Conservation (phyloP, 2,888 invertebrate species). For the Argyresthia albistria region DNA sequence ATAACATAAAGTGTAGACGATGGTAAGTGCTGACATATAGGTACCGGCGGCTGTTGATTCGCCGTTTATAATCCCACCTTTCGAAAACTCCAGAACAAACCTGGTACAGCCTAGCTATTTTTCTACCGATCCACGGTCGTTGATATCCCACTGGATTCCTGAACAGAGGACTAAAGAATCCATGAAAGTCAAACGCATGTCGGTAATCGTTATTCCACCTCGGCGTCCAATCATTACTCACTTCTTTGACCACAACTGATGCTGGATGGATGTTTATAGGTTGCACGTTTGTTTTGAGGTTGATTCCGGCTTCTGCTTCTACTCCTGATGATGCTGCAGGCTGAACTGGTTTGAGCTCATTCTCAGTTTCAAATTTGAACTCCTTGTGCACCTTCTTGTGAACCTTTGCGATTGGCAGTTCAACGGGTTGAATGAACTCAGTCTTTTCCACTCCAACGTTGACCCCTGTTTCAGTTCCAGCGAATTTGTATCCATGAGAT, state of each 20-base stretch:
- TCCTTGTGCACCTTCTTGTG: slow-evolving; percentile 30
- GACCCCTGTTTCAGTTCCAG: slow-evolving; percentile 27
- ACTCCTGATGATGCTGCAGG: slow-evolving; percentile 21
- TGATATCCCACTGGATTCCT: slow-evolving; percentile 21
- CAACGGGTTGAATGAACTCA: background rate
- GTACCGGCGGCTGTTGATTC: slow-evolving; percentile 24
- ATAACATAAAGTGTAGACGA: background rate
- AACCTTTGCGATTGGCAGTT: slow-evolving; percentile 9
- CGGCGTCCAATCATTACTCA: slow-evolving; percentile 33
- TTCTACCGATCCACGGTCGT: slow-evolving; percentile 15
- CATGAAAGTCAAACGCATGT: slow-evolving; percentile 17
- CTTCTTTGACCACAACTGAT: slow-evolving; percentile 40
- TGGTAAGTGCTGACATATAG: background rate
- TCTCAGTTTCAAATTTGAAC: slow-evolving; percentile 30
- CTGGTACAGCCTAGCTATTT: slow-evolving; percentile 23
- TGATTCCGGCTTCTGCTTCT: slow-evolving; percentile 22
- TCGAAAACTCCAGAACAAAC: slow-evolving; percentile 28
- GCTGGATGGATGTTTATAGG: slow-evolving; percentile 5
- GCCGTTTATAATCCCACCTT: slow-evolving; percentile 13
- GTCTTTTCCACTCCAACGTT: slow-evolving; percentile 14
- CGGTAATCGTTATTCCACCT: background rate
- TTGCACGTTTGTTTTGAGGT: slow-evolving; percentile 17
- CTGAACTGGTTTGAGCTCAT: slow-evolving; percentile 33
- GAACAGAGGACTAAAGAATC: slow-evolving; percentile 28
- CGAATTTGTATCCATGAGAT: slow-evolving; percentile 32